A percentile compares a stretch with the other conserved stretches of the same genome.
phyloP scores from a whole-genome alignment of 2,797 vertebrate species.

The Loriculus beryllinus region DNA sequence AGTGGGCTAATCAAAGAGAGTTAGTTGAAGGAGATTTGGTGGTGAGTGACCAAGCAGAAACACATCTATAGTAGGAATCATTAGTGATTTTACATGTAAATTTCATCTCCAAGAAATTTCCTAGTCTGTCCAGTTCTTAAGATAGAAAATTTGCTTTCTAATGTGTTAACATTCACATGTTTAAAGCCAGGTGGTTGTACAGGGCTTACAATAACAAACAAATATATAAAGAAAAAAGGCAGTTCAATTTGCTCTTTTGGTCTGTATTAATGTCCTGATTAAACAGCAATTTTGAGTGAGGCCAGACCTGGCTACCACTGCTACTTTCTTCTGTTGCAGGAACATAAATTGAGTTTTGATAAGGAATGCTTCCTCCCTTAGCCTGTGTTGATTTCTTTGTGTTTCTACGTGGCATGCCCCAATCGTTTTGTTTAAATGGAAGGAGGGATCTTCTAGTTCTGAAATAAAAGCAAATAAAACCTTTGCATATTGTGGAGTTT shows the following conservation, averaged over 20 bases:
- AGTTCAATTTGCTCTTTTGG: not conserved
- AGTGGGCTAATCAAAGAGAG: not conserved
- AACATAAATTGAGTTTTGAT: not conserved
- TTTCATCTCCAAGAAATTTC: not conserved
- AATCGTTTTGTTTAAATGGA: not conserved
- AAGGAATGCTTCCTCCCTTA: not conserved
- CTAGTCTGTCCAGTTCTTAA: not conserved
- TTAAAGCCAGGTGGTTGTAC: not conserved
- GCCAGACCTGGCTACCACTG: not conserved
- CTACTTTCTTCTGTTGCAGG: not conserved
- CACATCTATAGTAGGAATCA: not conserved
- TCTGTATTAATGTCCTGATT: not conserved
- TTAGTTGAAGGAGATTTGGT: not conserved
- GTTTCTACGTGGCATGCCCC: not conserved
- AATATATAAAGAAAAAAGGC: not conserved
- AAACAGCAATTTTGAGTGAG: not conserved
- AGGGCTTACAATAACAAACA: not conserved
- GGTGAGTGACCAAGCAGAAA: not conserved
- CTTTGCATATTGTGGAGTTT: not conserved
- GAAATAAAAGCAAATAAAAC: not conserved
- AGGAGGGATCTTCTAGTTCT: not conserved
- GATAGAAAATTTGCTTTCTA: not conserved
- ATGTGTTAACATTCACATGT: not conserved
- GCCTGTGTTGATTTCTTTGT: not conserved
- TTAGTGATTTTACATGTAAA: not conserved